phyloP scores from a whole-genome alignment of 1,140 invertebrate genomes.

The Anthonomus grandis region DNA sequence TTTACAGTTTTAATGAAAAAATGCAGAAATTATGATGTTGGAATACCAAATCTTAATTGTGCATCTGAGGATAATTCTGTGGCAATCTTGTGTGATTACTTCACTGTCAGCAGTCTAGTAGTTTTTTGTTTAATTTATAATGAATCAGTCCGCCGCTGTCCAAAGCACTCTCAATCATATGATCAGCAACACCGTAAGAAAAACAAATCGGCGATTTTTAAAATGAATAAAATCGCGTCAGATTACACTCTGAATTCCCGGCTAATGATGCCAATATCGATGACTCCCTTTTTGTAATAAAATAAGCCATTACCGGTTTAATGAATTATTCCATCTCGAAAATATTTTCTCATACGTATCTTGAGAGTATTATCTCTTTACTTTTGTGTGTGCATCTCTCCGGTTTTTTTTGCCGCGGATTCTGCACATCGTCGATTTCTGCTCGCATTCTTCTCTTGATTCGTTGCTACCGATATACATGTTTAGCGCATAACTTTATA shows the following conservation, averaged over 20 bases:
- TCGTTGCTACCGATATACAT: conserved; percentile 22
- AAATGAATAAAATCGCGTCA: conserved; percentile 34
- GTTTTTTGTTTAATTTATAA: too few relatives aligned
- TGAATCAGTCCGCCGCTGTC: too few relatives aligned
- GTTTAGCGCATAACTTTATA: conserved; percentile 9
- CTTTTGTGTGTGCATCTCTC: conserved; percentile 29
- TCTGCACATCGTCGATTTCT: conserved; percentile 9
- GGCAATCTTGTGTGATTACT: too few relatives aligned
- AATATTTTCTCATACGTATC: conserved; percentile 42
- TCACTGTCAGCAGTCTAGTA: too few relatives aligned
- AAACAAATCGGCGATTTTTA: conserved; percentile 35
- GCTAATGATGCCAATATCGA: conserved; percentile 38
- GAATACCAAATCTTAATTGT: too few relatives aligned
- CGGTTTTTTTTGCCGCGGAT: conserved; percentile 24
- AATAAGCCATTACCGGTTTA: conserved; percentile 42
- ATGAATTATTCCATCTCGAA: conserved; percentile 33
- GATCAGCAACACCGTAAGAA: conserved; percentile 21
- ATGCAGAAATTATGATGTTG: too few relatives aligned
- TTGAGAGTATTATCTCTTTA: conserved; percentile 33
- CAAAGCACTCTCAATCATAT: conserved; percentile 24
- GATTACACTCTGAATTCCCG: conserved; percentile 28
- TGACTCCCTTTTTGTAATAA: conserved; percentile 32
- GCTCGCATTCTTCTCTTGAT: conserved; percentile 11
- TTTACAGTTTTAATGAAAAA: too few relatives aligned
- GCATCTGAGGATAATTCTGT: too few relatives aligned